These are phyloP conservation scores for Heterodera filipjevi DNA, from an alignment of 2,888 invertebrate species.

Conservation along the genomic window DNA sequence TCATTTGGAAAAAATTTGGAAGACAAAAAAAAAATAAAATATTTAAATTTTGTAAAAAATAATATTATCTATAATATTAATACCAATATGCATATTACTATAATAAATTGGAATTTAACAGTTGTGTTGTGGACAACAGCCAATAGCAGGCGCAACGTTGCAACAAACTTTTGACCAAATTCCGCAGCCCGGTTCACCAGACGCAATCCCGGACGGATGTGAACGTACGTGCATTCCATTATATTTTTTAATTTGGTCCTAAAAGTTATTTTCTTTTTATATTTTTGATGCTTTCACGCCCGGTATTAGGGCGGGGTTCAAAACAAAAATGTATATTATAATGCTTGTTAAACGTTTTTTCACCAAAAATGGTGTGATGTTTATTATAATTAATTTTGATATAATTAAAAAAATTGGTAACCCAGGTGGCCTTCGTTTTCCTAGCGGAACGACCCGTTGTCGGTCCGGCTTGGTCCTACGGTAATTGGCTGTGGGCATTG, in stretches of 20 bases:
- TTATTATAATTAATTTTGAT: too few relatives aligned
- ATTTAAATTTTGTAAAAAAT: too few relatives aligned
- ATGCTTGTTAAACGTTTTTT: too few relatives aligned
- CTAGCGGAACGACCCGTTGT: neutral
- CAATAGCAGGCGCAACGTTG: neutral
- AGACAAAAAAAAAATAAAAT: too few relatives aligned
- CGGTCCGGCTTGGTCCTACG: neutral
- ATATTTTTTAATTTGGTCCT: neutral
- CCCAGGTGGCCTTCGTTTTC: neutral
- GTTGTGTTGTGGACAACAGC: neutral
- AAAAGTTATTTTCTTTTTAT: neutral
- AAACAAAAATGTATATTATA: too few relatives aligned
- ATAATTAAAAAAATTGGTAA: neutral
- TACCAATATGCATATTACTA: neutral
- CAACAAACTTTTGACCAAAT: neutral
- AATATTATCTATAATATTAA: too few relatives aligned
- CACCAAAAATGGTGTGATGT: too few relatives aligned
- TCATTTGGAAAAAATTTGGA: too few relatives aligned
- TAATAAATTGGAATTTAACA: neutral
- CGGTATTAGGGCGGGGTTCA: too few relatives aligned
- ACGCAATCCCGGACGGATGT: conserved; percentile 1
- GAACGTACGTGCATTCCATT: neutral
- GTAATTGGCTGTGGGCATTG: neutral
- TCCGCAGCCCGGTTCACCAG: neutral
- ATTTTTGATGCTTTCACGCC: too few relatives aligned